These are phyloP conservation scores for Alethe castanea DNA, from an alignment of 2,113 vertebrate genomes.

Conservation along the genomic window DNA sequence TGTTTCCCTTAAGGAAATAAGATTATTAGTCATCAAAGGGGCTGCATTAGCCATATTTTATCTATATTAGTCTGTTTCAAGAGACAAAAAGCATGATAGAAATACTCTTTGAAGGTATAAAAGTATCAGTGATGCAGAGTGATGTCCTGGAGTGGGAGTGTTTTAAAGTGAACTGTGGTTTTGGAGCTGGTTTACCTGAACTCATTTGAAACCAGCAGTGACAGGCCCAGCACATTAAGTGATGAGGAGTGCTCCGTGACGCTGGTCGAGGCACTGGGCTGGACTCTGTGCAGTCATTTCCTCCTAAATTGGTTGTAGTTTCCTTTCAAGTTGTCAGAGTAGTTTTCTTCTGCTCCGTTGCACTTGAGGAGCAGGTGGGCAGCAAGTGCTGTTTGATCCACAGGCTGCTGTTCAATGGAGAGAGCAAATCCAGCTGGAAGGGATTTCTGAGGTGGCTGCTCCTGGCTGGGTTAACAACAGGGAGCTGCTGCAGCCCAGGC, in stretches of 20 bases:
- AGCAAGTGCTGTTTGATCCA: conserved; percentile 60
- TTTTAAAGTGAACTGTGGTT: conserved; percentile 3
- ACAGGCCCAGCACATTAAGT: conserved; percentile 35
- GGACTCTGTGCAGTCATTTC: conserved; percentile 51
- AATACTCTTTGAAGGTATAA: not conserved
- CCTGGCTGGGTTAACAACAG: not conserved
- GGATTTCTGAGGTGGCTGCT: not conserved
- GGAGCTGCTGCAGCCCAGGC: not conserved
- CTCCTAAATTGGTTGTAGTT: conserved; percentile 61
- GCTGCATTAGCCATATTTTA: not conserved
- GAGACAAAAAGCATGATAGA: not conserved
- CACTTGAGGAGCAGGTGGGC: conserved; percentile 64
- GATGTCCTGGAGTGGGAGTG: not conserved
- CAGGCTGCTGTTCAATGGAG: not conserved
- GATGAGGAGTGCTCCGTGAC: conserved; percentile 35
- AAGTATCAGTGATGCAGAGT: not conserved
- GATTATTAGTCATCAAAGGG: not conserved
- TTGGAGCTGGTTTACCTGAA: conserved; percentile 44
- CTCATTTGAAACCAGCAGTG: conserved; percentile 34
- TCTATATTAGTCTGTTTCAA: not conserved
- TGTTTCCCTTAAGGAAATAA: not conserved
- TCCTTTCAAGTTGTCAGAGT: conserved; percentile 69
- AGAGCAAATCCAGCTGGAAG: conserved; percentile 57
- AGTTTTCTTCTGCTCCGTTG: conserved; percentile 60
- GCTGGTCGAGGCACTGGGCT: not conserved